Base-by-base conservation (phyloP, 2,888 invertebrate species). In the Pedicia rivosa region DNA sequence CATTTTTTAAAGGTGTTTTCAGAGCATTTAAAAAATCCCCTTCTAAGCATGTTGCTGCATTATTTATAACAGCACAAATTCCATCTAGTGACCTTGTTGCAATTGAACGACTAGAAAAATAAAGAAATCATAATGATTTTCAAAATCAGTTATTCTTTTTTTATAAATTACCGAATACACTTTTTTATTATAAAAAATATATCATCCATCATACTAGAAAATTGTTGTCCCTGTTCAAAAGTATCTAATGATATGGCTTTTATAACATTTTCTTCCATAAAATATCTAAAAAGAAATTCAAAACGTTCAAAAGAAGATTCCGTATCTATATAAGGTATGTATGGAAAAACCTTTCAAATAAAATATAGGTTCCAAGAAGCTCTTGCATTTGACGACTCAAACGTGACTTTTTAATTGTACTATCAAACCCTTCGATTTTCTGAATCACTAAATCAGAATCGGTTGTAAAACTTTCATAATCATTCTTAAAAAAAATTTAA, bases 101-200 rank as follows among this genome's bases (percentile, higher is more conserved):
- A 46, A 92, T 67, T n/a, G 90, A 80, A 44, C 97, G 78, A 46
- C 91, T 86, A n/a, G n/a, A n/a, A n/a, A n/a, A 55, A 25, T 52
- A 50, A n/a, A n/a, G n/a, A n/a, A n/a, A n/a, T n/a, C n/a, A n/a
- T n/a, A n/a, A n/a, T n/a, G n/a, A n/a, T 39, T 27, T 39, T 15
- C 14, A 33, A 37, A 16, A 33, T 22, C 9, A 27, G 30, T 34
- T 13, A 15, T 25, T 16, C 32, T 7, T 26, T 24, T 30, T 30
- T 25, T 29, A 22, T 17, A 34, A n/a, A n/a, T n/a, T n/a, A n/a
- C n/a, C n/a, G n/a, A 35, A 95, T 82, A 49, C 92, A 90, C 64
- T 97, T 97, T 50, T 91, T 79, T 3, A 95, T 76, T 46, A 98
- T 91, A 57, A 90, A 98, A 63, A 97, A 97, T 1, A 94, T 83